phyloP scores from a whole-genome alignment of 2,888 invertebrate species.

The Nineta flava region DNA sequence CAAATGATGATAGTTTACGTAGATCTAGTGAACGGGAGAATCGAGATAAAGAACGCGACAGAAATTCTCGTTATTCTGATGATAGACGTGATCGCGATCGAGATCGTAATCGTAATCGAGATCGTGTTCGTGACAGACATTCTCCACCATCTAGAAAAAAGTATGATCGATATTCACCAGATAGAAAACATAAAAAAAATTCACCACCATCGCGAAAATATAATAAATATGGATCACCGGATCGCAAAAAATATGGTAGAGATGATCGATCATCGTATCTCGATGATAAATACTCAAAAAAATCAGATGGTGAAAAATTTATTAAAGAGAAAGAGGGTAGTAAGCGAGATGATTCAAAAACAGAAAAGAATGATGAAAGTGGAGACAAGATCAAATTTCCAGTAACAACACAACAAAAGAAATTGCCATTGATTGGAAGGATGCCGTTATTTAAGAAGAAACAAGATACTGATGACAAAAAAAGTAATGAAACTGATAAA shows the following conservation, averaged over 20 bases:
- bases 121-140: no score
- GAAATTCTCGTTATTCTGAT: background rate
- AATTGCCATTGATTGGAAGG: constrained; percentile 71
- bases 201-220: background rate
- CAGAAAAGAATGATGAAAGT: constrained; percentile 14
- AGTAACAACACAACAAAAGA: constrained; percentile 38
- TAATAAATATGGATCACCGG: constrained; percentile 21
- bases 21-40: background rate
- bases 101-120: no score
- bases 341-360: constrained; percentile 2
- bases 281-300: constrained; percentile 4
- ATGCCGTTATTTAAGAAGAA: constrained; percentile 61
- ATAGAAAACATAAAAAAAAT: background rate
- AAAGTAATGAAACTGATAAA: constrained; percentile 30
- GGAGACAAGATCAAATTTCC: constrained; percentile 16
- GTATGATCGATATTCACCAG: background rate
- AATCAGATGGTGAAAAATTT: constrained; percentile 17
- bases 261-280: constrained; percentile 4
- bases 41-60: background rate
- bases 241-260: constrained; percentile 20
- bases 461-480: constrained; percentile 28
- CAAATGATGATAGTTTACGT: background rate
- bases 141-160: background rate
- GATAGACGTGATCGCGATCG: background rate
- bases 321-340: constrained; percentile 22